phyloP scores from a whole-genome alignment of 2,113 vertebrate genomes.

The Notiomystis cincta region DNA sequence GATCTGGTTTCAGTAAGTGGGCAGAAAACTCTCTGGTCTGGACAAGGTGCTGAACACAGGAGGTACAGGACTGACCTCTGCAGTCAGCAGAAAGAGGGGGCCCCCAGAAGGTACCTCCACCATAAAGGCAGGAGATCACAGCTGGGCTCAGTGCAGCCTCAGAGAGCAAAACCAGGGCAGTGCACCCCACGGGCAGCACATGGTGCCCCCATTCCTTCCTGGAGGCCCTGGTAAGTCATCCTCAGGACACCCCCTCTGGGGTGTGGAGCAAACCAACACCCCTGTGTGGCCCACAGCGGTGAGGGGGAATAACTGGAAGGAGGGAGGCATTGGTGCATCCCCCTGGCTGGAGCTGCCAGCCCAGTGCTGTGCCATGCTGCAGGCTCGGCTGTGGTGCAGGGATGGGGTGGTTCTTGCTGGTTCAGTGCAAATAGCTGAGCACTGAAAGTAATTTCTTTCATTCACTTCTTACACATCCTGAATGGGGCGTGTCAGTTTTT shows the following conservation, averaged over 20 bases:
- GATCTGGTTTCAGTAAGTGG: not conserved
- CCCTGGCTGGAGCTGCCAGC: not conserved
- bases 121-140: not conserved
- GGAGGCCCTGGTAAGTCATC: fast-evolving
- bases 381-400: not conserved
- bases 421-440: not conserved
- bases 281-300: fast-evolving
- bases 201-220: not conserved
- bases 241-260: fast-evolving
- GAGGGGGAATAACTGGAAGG: too few species aligned
- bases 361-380: not conserved
- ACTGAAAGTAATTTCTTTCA: slow-evolving; percentile 25
- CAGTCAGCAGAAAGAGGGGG: not conserved
- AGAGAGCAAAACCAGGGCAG: fast-evolving
- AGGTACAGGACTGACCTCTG: not conserved
- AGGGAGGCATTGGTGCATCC: not conserved
- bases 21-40: not conserved
- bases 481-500: slow-evolving; percentile 32
- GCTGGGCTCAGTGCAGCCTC: not conserved
- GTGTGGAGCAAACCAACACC: not conserved
- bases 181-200: not conserved
- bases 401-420: not conserved
- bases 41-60: not conserved
- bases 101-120: too few species aligned
- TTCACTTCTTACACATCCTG: not conserved